Percentiles rank a stretch among this genome's conserved stretches.
These are phyloP conservation scores for Petaurus breviceps DNA, from an alignment of 2,113 vertebrate genomes.

Conservation along the genomic window DNA sequence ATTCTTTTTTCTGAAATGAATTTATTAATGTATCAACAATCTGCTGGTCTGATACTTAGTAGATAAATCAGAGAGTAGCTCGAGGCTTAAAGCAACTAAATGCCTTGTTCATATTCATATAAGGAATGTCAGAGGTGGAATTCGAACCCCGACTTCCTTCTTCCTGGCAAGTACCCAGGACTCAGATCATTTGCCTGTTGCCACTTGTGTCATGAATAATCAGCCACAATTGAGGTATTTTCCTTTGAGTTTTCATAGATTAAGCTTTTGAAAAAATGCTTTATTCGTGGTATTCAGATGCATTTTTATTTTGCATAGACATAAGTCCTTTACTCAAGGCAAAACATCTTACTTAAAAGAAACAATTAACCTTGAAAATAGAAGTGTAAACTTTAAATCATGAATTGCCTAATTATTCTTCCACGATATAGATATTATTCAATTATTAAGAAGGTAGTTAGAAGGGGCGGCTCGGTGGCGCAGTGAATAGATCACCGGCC, in stretches of 20 bases:
- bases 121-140: background rate
- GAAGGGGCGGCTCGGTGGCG: no score
- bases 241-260: constrained; percentile 2
- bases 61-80: background rate
- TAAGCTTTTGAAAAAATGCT: constrained; percentile 1
- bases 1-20: background rate
- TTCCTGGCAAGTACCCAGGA: background rate
- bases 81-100: background rate
- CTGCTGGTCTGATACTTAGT: background rate
- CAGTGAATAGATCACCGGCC: no score
- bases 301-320: background rate
- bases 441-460: background rate
- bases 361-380: constrained; percentile 27
- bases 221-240: background rate
- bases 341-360: constrained; percentile 28
- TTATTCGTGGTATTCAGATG: background rate
- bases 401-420: background rate
- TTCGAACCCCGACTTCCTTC: background rate
- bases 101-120: background rate
- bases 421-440: background rate
- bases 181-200: background rate
- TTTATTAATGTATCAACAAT: background rate
- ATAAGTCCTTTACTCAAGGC: background rate
- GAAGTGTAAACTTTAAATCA: background rate
- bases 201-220: background rate